Evolutionary conservation across 2,888 invertebrate species (phyloP).

Genomic region (Branchinecta sandiegonensis): DNA sequence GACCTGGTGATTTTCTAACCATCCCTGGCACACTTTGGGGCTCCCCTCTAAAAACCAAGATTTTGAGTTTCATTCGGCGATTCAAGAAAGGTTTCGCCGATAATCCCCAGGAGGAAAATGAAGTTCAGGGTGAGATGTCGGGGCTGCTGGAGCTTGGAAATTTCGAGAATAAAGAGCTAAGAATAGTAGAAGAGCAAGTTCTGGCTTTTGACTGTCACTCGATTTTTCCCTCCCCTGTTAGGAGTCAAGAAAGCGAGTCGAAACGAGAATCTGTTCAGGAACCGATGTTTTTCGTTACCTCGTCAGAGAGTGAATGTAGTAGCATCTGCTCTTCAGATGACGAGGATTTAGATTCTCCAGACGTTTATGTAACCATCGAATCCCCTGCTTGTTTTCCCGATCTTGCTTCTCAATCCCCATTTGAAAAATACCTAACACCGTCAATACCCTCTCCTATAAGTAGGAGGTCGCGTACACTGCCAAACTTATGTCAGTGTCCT

Average conservation of each 20-base stretch:
- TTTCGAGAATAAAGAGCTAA: no score
- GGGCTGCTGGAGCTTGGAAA: no score
- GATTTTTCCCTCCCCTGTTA: no score
- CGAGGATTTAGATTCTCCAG: background rate
- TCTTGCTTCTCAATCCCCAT: background rate
- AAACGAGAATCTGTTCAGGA: background rate
- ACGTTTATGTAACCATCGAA: background rate
- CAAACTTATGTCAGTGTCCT: background rate
- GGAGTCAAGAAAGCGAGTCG: no score
- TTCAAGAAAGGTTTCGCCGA: no score
- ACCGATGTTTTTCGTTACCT: constrained; percentile 3
- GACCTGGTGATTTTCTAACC: no score
- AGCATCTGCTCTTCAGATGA: background rate
- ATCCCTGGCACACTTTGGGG: no score
- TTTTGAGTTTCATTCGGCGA: no score
- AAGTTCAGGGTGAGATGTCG: no score
- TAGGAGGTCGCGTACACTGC: constrained; percentile 9
- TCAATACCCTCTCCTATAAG: background rate
- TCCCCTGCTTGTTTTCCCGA: background rate
- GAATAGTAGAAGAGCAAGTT: background rate
- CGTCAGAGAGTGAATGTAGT: background rate
- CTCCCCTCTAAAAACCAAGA: no score
- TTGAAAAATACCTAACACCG: background rate
- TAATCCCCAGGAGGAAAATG: no score
- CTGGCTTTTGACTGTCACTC: background rate